Evolutionary conservation across 35 echinoderm and acorn worm genomes (phyloP), one percentile per base, ranked within the genome.

Genomic region (Amphiura filiformis): DNA sequence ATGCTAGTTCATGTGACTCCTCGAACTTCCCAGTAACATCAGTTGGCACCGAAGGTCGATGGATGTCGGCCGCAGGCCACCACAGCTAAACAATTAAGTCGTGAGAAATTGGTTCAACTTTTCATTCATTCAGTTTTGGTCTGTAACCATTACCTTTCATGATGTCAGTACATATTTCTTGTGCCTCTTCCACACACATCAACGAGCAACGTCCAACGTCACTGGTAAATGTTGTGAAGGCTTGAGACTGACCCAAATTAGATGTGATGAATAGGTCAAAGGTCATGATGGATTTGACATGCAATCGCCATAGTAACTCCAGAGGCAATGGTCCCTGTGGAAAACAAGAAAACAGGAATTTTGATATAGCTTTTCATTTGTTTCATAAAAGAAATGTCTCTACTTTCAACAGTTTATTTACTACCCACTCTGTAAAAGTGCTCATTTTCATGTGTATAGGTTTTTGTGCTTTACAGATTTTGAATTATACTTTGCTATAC

Each of bases 301-400:
- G 83, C 56, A 85, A 61, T 37, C 65, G 47, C 83, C 83, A 64
- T 36, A 85, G 56, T 37, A 85, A 65, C 83, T 83, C 83, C 83
- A 85, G 36, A 23, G 83, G 83, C 26, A 85, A 39, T 35, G n/a
- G 32, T 85, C 37, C 44, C 83, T 65, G 49, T 61, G 56, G 35
- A 20, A 41, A 0, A 41, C 26, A 26, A 18, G 35, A 41, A 31
- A 1, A n/a, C 26, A 33, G 33, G 37, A 39, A 36, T 23, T 1
- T 28, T 26, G 78, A 7, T 17, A 13, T 1, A 35, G 22, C 35
- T 7, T 23, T 38, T 0, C 30, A 13, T 4, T 34, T 78, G 30
- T 23, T 28, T 28, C 15, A 33, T 23, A 15, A 3, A 23, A 78
- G 0, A 34, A 15, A 78, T 34, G 31, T 26, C 31, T 15, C 76